Evolutionary conservation across 2,888 invertebrate species (phyloP).

Genomic region (Drosophila ezoana): DNA sequence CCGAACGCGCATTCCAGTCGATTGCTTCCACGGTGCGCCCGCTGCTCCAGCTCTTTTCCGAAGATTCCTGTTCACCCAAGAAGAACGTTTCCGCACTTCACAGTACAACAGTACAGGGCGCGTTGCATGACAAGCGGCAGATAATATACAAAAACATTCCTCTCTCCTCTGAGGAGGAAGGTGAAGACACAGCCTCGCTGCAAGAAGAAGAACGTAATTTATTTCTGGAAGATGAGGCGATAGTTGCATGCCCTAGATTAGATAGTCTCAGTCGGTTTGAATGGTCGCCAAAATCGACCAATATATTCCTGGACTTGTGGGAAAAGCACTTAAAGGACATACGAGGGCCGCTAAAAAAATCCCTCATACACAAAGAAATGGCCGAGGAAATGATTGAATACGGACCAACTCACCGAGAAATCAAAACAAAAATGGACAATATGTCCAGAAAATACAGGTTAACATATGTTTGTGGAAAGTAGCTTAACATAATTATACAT

Average conservation of each 20-base stretch:
- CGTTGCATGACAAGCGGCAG: neutral
- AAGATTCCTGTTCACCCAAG: conserved; percentile 16
- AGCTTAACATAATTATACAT: neutral
- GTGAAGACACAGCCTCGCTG: neutral
- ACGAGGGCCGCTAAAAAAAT: conserved; percentile 45
- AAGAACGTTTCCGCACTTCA: neutral
- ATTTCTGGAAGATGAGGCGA: neutral
- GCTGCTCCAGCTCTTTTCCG: conserved; percentile 32
- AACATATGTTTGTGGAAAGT: neutral
- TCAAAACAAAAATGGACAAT: conserved; percentile 62
- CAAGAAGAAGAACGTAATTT: conserved; percentile 6
- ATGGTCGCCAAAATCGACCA: conserved; percentile 61
- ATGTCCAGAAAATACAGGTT: conserved; percentile 60
- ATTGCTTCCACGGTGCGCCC: conserved; percentile 29
- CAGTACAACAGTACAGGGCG: neutral
- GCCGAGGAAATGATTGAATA: conserved; percentile 46
- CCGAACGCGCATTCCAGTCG: conserved; percentile 1
- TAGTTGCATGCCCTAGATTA: neutral
- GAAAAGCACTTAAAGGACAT: conserved; percentile 52
- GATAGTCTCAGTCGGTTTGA: conserved; percentile 30
- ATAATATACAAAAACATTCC: conserved; percentile 27
- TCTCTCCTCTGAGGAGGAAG: conserved; percentile 41
- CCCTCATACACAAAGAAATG: conserved; percentile 46
- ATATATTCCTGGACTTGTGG: conserved; percentile 54
- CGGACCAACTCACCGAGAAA: conserved; percentile 37